Evolutionary conservation across 1,140 invertebrate species (phyloP), one percentile per base, ranked within the genome.

Genomic region (Melanaphis sacchari): DNA sequence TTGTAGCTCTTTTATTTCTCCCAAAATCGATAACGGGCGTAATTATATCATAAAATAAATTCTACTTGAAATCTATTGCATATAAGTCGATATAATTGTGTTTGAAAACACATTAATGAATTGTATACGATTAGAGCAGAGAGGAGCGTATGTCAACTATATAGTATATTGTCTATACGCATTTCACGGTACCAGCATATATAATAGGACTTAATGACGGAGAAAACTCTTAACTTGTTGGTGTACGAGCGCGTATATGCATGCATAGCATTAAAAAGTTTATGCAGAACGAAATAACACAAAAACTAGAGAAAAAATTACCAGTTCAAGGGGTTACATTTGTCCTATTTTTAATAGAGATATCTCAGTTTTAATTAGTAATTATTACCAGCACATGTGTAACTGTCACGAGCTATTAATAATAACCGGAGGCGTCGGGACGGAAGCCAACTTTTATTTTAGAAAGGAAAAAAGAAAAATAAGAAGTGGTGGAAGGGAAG

Each of bases 311-410:
- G 82, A 40, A 93, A 54, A 54, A 93, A 93, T n/a, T 85, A 26
- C n/a, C 66, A 41, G 81, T 93, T 91, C 91, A 49, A 93, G 81
- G 81, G 91, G 91, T 93, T 66, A 93, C 81, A 49, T 54, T 76
- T 82, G 91, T 93, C 91, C 91, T 93, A 93, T 93, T 93, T 93
- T 93, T 93, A 93, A 93, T 93, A 93, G 91, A 93, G 91, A 93
- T 93, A 93, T 93, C 91, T 93, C 91, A 54, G 91, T 82, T 93
- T 93, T 93, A 93, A 93, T 93, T 93, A 93, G 91, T 93, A 93
- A 93, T 93, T 93, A 93, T 93, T 93, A 93, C 91, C 91, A 93
- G 91, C 91, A 93, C 46, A 93, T 93, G 91, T 93, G 85, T 54
- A 82, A 84, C 91, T 93, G 91, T 84, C 91, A 93, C 91, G 91